phyloP scores from a whole-genome alignment of 2,888 invertebrate genomes.

The Caenorhabditis macrosperma region DNA sequence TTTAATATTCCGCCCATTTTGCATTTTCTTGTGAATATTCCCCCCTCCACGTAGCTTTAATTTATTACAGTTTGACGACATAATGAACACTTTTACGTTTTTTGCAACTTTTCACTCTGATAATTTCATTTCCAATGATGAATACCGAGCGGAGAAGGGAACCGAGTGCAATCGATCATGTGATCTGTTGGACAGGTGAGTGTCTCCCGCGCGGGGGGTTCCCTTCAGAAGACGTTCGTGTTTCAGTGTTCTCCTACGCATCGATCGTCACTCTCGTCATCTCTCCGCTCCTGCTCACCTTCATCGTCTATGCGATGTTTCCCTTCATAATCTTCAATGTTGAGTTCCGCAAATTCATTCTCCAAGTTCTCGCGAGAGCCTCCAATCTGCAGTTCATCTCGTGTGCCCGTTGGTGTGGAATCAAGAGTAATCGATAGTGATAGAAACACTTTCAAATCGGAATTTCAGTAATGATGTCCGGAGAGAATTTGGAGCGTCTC shows the following conservation, averaged over 20 bases:
- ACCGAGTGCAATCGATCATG: slow-evolving; percentile 12
- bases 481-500: slow-evolving; percentile 32
- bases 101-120: not conserved
- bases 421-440: slow-evolving; percentile 20
- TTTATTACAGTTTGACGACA: slow-evolving; percentile 39
- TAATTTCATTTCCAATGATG: slow-evolving; percentile 21
- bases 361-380: slow-evolving; percentile 19
- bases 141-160: not conserved
- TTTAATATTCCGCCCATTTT: not conserved
- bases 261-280: slow-evolving; percentile 25
- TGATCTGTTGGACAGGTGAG: slow-evolving; percentile 34
- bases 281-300: slow-evolving; percentile 22
- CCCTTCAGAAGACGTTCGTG: not conserved
- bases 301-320: slow-evolving; percentile 16
- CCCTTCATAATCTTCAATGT: slow-evolving; percentile 17
- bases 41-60: slow-evolving; percentile 36
- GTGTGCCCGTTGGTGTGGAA: slow-evolving; percentile 26
- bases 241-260: slow-evolving; percentile 35
- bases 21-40: slow-evolving; percentile 21
- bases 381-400: slow-evolving; percentile 47
- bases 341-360: slow-evolving; percentile 21
- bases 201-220: not conserved
- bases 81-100: slow-evolving; percentile 34
- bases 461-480: slow-evolving; percentile 39
- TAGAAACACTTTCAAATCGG: not conserved